phyloP scores from a whole-genome alignment of 2,797 vertebrate species.

The Urophycis tenuis region DNA sequence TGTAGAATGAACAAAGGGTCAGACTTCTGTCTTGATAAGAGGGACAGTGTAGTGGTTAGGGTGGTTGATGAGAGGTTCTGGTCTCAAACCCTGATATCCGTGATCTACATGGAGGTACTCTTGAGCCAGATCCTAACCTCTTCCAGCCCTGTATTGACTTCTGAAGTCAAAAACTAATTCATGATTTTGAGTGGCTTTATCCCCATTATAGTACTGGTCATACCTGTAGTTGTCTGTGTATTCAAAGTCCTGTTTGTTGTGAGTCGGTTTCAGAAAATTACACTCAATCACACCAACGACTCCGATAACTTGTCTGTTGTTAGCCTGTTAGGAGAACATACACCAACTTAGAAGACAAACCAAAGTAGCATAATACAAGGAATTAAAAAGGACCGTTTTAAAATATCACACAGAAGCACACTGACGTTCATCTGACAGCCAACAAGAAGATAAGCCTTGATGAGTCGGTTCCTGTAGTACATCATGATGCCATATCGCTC shows the following conservation, averaged over 20 bases:
- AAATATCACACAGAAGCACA: background rate
- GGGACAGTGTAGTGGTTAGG: background rate
- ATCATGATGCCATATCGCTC: slow-evolving; percentile 97
- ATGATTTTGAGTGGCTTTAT: background rate
- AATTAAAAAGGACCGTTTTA: background rate
- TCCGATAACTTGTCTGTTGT: slow-evolving; percentile 79
- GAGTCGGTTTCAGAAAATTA: slow-evolving; percentile 89
- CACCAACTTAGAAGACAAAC: background rate
- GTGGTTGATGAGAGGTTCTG: no score
- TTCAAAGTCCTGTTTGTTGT: slow-evolving; percentile 95
- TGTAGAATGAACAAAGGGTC: slow-evolving; percentile 39
- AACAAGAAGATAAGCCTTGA: slow-evolving; percentile 91
- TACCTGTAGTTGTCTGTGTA: slow-evolving; percentile 94
- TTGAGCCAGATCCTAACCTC: no score
- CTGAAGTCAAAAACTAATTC: background rate
- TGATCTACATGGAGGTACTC: no score
- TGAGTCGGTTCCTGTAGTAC: slow-evolving; percentile 95
- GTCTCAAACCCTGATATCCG: no score
- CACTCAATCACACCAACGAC: slow-evolving; percentile 93
- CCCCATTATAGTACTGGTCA: background rate
- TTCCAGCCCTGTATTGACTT: no score
- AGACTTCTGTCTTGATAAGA: background rate
- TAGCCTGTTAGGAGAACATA: slow-evolving; percentile 67
- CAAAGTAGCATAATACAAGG: background rate
- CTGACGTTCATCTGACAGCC: slow-evolving; percentile 87